Base-by-base conservation (phyloP, 1,140 invertebrate genomes). In the Dreissena polymorpha region DNA sequence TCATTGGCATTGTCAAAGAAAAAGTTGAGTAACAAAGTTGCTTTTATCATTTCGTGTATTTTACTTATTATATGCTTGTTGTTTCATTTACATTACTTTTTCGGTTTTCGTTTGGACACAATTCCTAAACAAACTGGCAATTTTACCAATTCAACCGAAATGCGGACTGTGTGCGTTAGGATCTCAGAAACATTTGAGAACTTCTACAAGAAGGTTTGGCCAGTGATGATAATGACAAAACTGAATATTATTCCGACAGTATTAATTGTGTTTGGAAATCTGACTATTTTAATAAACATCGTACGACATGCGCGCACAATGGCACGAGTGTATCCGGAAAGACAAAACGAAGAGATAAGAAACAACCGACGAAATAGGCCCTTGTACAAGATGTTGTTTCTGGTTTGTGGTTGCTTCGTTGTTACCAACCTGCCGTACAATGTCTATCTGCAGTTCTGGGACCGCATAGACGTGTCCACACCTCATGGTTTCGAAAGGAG, bases 211-310 rank as follows among this genome's bases (percentile, higher is more conserved):
- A 21, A 53, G 18, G 8, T 14, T 21, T 72, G 49, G 70, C 16
- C 10, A 18, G 50, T 72, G 0, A 72, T 72, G 14, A 23, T 72
- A 21, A 18, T 72, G 49, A 18, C 25, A 2, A 0, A 51, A 18
- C 23, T 53, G 14, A 55, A n/a, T 6, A 16, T 55, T 10, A 1
- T 72, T 7, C 70, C 70, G 3, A 21, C 49, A 21, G 27, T n/a
- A 21, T 16, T 72, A 10, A 72, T 72, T n/a, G 14, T 72, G 12
- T 53, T 55, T 14, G 70, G 70, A 18, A 72, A 72, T 53, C 14
- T 23, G 2, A 55, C 25, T 8, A 72, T 72, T 72, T 21, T 29
- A 5, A n/a, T 16, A n/a, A 23, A 23, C 12, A 0, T 72, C n/a
- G 14, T 53, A 18, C 14, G 14, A 51, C n/a, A 18, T 39, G 39